Evolutionary conservation across 2,113 vertebrate genomes (phyloP).

Genomic region (Menura novaehollandiae): DNA sequence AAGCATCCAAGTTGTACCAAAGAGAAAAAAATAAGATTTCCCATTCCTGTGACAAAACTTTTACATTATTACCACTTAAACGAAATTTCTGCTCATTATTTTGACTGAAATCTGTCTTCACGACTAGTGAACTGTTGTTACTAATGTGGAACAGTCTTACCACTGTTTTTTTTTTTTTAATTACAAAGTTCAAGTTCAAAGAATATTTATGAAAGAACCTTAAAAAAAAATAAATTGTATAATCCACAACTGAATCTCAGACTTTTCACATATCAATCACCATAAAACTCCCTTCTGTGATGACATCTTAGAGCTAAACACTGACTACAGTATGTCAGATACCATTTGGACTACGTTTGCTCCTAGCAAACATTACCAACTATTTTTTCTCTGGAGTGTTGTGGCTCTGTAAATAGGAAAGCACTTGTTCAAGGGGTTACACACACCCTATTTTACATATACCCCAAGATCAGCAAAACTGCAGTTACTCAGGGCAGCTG

Average conservation of each 20-base stretch:
- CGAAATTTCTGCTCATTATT: neutral
- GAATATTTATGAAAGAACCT: neutral
- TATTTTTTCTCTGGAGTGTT: neutral
- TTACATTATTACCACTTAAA: neutral
- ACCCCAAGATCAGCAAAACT: neutral
- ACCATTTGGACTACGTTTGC: neutral
- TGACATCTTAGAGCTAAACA: neutral
- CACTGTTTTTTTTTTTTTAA: neutral
- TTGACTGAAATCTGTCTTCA: neutral
- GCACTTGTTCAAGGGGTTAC: neutral
- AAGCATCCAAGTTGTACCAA: neutral
- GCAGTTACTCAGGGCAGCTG: neutral
- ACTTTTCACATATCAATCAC: neutral
- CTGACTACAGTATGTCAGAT: neutral
- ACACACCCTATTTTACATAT: neutral
- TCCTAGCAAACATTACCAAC: neutral
- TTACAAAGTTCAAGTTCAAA: neutral
- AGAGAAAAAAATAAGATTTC: neutral
- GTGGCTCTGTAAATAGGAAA: neutral
- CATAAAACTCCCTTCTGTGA: neutral
- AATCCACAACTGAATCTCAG: neutral
- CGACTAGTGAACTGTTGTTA: neutral
- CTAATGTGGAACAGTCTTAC: neutral
- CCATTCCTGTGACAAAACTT: neutral
- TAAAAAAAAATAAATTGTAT: neutral